A percentile compares a stretch with the other conserved stretches of the same genome.
These are phyloP conservation scores for Anableps anableps DNA, from an alignment of 2,797 vertebrate genomes.

Conservation along the genomic window DNA sequence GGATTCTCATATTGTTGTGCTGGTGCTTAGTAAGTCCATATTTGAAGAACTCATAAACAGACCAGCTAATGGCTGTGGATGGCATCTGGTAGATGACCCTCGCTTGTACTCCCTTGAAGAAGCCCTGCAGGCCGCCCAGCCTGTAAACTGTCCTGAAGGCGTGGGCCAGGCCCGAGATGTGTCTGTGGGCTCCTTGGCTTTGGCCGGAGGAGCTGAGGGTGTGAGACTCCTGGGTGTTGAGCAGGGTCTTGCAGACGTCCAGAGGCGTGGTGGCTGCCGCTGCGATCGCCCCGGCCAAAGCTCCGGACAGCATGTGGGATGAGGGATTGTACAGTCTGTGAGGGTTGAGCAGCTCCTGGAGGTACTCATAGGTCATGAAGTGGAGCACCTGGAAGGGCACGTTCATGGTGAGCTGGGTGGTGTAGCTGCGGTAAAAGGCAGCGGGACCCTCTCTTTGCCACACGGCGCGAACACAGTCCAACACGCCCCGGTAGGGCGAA, in stretches of 20 bases:
- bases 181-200: constrained; percentile 89
- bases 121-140: constrained; percentile 93
- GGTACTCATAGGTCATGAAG: constrained; percentile 98
- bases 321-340: constrained; percentile 96
- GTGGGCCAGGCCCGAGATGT: constrained; percentile 94
- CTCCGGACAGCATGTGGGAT: constrained; percentile 93
- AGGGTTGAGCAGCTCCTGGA: constrained; percentile 96
- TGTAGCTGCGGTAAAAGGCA: constrained; percentile 98
- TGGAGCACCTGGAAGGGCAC: constrained; percentile 98
- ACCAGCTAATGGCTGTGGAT: constrained; percentile 98
- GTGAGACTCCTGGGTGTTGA: constrained; percentile 96
- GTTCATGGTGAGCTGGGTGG: constrained; percentile 99
- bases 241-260: constrained; percentile 98
- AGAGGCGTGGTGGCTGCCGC: constrained; percentile 94
- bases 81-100: constrained; percentile 98
- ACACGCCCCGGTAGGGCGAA: constrained; percentile 91
- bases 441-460: constrained; percentile 91
- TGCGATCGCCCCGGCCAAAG: constrained; percentile 93
- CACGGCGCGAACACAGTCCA: constrained; percentile 92
- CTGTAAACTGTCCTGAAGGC: constrained; percentile 99
- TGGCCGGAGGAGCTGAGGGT: constrained; percentile 72
- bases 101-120: constrained; percentile 95
- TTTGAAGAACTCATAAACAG: constrained; percentile 99
- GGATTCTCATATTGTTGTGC: constrained; percentile 82
- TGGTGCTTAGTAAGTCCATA: constrained; percentile 93